A percentile compares a stretch with the other conserved stretches of the same genome.
These are phyloP conservation scores for Natator depressus DNA, from an alignment of 2,113 vertebrate species.

Conservation along the genomic window DNA sequence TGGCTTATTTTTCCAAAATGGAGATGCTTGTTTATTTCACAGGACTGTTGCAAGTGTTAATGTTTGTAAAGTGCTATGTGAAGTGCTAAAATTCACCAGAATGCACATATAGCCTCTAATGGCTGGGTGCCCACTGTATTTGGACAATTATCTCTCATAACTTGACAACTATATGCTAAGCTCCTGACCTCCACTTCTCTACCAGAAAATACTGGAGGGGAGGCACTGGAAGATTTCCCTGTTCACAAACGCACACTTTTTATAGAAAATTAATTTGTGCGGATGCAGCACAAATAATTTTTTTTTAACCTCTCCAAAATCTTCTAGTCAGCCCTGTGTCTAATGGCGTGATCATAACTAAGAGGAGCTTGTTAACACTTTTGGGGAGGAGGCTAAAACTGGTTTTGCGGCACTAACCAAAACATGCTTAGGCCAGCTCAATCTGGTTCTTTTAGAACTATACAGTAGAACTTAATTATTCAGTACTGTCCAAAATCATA, in stretches of 20 bases:
- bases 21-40: background rate
- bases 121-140: background rate
- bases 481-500: rapidly evolving
- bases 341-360: background rate
- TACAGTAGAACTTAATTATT: background rate
- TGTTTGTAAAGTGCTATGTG: background rate
- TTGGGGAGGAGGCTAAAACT: background rate
- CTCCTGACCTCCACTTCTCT: background rate
- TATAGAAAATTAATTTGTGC: background rate
- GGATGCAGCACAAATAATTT: background rate
- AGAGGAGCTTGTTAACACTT: background rate
- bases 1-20: background rate
- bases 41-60: background rate
- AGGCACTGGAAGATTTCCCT: background rate
- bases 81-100: background rate
- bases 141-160: background rate
- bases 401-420: background rate
- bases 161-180: background rate
- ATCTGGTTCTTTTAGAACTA: background rate
- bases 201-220: background rate
- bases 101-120: background rate
- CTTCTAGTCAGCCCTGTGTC: background rate
- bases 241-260: background rate
- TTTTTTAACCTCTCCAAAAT: background rate
- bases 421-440: background rate